A percentile compares a stretch with the other conserved stretches of the same genome.
Conservation (phyloP, 2,113 vertebrate species). For the Anhinga rufa region DNA sequence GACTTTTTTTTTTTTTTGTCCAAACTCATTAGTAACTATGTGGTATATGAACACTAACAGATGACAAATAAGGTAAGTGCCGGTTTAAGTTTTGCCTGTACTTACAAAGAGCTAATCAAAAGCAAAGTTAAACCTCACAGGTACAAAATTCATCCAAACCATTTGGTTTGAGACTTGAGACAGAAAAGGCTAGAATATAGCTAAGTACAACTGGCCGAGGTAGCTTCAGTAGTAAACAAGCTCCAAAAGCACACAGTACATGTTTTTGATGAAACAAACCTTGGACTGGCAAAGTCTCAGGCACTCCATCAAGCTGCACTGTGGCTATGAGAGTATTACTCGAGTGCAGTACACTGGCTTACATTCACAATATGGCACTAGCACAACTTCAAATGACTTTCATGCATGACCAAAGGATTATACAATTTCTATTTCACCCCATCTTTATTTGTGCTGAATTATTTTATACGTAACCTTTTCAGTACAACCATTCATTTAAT, state of each 20-base stretch:
- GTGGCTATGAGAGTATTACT: background rate
- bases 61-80: background rate
- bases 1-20: background rate
- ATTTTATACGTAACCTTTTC: background rate
- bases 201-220: background rate
- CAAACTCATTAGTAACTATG: background rate
- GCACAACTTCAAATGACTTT: background rate
- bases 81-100: background rate
- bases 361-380: background rate
- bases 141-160: background rate
- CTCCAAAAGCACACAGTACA: background rate
- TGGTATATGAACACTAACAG: background rate
- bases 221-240: background rate
- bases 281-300: background rate
- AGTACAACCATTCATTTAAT: background rate
- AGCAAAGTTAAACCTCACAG: background rate
- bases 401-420: background rate
- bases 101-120: background rate
- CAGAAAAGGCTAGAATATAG: background rate
- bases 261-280: background rate
- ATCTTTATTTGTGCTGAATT: background rate
- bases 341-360: fast-evolving
- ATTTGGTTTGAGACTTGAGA: background rate
- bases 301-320: background rate
- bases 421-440: background rate